Evolutionary conservation across 2,888 invertebrate species (phyloP), one percentile per base, ranked within the genome.

Genomic region (Pherbina coryleti): DNA sequence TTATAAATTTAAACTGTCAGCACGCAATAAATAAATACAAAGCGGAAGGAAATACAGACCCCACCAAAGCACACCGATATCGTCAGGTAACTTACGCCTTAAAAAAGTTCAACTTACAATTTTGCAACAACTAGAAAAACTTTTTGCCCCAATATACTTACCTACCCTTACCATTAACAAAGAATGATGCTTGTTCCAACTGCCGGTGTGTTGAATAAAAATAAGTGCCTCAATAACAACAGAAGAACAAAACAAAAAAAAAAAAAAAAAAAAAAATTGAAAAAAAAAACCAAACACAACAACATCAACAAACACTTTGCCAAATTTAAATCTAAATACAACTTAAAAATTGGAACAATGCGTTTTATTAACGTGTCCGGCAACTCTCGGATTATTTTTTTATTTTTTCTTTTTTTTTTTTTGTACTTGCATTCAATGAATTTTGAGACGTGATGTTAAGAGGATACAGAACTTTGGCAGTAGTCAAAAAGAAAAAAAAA

Each of bases 1-100:
- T 76, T 70, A 76, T 70, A 76, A 76, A 70, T 76, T 76, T 76
- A 49, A 70, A 62, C n/a, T 70, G 69, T 76, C 76, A 76, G 28
- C 76, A 51, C 55, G 11, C 19, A 66, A 34, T 34, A 57, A 28
- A 55, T 55, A 51, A 25, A 22, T 49, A 69, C 14, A 62, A 11
- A 62, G 17, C 9, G 28, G 17, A 3, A 11, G 57, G 25, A 28
- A 60, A 19, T 9, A 19, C 25, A 60, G 28, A 44, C 17, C 9
- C 3, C 67, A 17, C 22, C n/a, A 25, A 34, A 34, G 66, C n/a
- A 31, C 5, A 1, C 1, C 17, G 8, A 31, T 66, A 31, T n/a
- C n/a, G 9, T 5, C 8, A 17, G 9, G 25, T 19, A 31, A 28
- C 19, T 70, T 53, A 7, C n/a, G 37, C 49, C 14, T 37, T 44